Evolutionary conservation across 2,888 invertebrate species (phyloP).

Genomic region (Sturmia bella): DNA sequence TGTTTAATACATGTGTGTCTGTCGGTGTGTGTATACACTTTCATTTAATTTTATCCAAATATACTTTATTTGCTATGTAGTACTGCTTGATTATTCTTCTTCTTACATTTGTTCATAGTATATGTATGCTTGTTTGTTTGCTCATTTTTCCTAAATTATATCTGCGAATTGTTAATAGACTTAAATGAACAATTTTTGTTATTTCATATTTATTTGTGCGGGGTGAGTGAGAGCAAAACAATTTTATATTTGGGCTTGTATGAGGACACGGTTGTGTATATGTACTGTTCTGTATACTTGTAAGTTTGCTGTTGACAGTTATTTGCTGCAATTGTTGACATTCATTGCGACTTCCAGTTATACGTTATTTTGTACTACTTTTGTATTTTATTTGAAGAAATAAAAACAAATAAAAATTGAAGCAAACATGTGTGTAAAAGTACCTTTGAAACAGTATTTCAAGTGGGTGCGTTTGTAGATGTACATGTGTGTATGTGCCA

Average conservation of each 20-base stretch:
- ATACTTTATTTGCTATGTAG: not conserved
- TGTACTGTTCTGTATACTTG: not conserved
- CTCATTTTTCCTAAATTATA: conserved; percentile 43
- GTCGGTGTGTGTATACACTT: too few species aligned
- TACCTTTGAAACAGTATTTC: not conserved
- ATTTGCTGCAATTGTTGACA: conserved; percentile 58
- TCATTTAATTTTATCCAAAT: too few species aligned
- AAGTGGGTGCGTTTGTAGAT: too few species aligned
- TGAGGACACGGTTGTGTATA: not conserved
- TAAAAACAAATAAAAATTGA: conserved; percentile 45
- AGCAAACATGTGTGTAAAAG: conserved; percentile 1
- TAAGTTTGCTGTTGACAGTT: conserved; percentile 39
- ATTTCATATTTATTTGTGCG: not conserved
- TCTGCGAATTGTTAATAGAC: conserved; percentile 48
- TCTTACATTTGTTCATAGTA: not conserved
- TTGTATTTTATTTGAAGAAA: conserved; percentile 39
- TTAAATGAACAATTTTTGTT: conserved; percentile 25
- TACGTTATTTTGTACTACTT: conserved; percentile 6
- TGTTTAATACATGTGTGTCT: too few species aligned
- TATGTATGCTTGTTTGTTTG: conserved; percentile 15
- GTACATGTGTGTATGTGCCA: not conserved
- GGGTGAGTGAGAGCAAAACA: not conserved
- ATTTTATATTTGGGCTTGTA: too few species aligned
- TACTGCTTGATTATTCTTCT: not conserved
- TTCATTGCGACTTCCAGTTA: conserved; percentile 51